Evolutionary conservation across 2,888 invertebrate genomes (phyloP), one percentile per base, ranked within the genome.

Genomic region (Ennomos fuscantarius): DNA sequence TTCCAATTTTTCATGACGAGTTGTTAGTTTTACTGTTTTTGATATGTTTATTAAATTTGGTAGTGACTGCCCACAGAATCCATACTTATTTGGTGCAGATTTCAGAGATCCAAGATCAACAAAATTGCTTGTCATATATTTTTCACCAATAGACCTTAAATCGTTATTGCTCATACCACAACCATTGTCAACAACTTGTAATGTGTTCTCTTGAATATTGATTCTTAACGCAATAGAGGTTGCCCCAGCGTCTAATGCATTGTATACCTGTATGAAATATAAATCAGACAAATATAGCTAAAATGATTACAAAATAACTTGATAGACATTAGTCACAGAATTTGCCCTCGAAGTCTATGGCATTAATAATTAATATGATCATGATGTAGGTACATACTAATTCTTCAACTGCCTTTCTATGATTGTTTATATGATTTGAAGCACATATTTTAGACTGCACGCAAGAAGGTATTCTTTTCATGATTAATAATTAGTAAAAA

Each of bases 101-200:
- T 93, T 88, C 15, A 95, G 81, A 59, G 94, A 93, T 12, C 81
- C 70, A 8, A 94, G 55, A 54, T 90, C 84, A 40, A 87, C 82
- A 69, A 94, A 93, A 85, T 95, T 96, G 77, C 94, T 96, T 0
- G 96, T 95, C 72, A 93, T 87, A 70, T 95, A 93, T 63, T 94
- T 93, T 65, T 89, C 81, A 10, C 95, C 96, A 45, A 96, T 74
- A 24, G 84, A 63, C 44, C 89, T 74, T 59, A 96, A 87, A 74
- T 95, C 93, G 31, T 82, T 72, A 68, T 86, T 81, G 2, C 83
- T 68, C 33, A 97, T 93, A 1, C 97, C 97, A 67, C 64, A 69
- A 1, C 97, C 97, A 88, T 97, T 96, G 77, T 97, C 97, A 37
- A 96, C 92, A 8, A 97, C 95, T 93, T 96, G 95, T 65, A 97